Evolutionary conservation across 2,888 invertebrate species (phyloP).

Genomic region (Nesidiocoris tenuis): DNA sequence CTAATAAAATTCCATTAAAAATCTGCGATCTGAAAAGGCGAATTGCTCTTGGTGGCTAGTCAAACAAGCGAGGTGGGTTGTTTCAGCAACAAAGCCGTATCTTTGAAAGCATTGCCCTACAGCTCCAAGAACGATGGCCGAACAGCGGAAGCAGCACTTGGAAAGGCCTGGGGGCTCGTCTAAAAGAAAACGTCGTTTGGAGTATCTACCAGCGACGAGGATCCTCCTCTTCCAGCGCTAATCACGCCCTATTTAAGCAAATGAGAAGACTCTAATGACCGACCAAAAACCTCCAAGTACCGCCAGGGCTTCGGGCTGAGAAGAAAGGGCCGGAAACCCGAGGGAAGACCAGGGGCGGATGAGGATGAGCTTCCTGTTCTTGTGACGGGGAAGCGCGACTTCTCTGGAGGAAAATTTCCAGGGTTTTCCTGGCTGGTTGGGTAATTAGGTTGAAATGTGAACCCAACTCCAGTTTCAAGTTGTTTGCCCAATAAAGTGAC

Average conservation of each 20-base stretch:
- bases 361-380: constrained; percentile 17
- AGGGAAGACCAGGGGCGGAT: not conserved
- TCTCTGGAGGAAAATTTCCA: constrained; percentile 20
- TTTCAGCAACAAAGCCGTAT: not conserved
- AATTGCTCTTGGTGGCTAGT: no score
- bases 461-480: constrained; percentile 10
- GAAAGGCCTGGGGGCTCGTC: not conserved
- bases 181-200: not conserved
- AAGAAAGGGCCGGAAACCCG: constrained; percentile 7
- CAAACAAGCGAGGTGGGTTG: not conserved
- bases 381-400: not conserved
- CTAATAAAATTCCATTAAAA: no score
- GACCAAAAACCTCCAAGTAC: constrained; percentile 18
- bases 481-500: constrained; percentile 35
- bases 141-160: not conserved
- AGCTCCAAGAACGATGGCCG: not conserved
- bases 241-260: constrained; percentile 37
- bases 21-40: no score
- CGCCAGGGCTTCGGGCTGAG: constrained; percentile 3
- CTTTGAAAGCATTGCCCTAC: not conserved
- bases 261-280: constrained; percentile 39
- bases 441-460: constrained; percentile 38
- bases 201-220: not conserved
- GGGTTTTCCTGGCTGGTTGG: constrained; percentile 6
- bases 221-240: constrained; percentile 1